A percentile compares a stretch with the other conserved stretches of the same genome.
These are phyloP conservation scores for Pogonognathellus flavescens DNA, from an alignment of 1,140 invertebrate genomes.

Conservation along the genomic window DNA sequence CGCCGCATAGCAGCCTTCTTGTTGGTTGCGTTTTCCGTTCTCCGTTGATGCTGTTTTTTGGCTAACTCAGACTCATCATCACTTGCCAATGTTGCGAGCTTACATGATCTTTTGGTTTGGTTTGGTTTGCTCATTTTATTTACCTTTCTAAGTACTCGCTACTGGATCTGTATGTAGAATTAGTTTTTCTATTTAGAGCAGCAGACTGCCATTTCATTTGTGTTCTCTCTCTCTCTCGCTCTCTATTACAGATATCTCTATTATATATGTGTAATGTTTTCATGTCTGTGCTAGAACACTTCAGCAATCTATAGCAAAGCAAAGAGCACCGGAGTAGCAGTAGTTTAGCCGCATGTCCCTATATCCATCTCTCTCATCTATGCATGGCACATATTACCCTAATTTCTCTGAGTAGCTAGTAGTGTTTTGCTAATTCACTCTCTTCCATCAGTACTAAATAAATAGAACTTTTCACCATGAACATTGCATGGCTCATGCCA, in stretches of 20 bases:
- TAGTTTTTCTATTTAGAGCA: not conserved
- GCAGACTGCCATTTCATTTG: too few relatives aligned
- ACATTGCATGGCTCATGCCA: not conserved
- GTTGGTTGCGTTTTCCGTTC: too few relatives aligned
- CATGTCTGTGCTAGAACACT: too few relatives aligned
- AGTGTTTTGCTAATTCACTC: slow-evolving; percentile 1
- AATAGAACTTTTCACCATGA: not conserved
- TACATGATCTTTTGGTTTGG: not conserved
- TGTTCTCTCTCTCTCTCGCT: too few relatives aligned
- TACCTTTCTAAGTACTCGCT: not conserved
- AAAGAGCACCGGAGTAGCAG: too few relatives aligned
- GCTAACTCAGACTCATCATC: not conserved
- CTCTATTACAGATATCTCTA: too few relatives aligned
- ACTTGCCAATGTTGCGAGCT: not conserved
- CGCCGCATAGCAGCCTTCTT: too few relatives aligned
- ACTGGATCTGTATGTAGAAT: not conserved
- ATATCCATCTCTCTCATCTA: not conserved
- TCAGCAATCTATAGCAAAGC: too few relatives aligned
- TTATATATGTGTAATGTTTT: not conserved
- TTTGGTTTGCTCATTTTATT: not conserved
- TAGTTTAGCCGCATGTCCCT: too few relatives aligned
- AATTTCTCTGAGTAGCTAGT: not conserved
- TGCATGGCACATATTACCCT: not conserved
- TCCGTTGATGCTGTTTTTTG: not conserved
- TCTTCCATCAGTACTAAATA: not conserved